Conservation (phyloP, 2,888 invertebrate species). For the Aphodius granarius region DNA sequence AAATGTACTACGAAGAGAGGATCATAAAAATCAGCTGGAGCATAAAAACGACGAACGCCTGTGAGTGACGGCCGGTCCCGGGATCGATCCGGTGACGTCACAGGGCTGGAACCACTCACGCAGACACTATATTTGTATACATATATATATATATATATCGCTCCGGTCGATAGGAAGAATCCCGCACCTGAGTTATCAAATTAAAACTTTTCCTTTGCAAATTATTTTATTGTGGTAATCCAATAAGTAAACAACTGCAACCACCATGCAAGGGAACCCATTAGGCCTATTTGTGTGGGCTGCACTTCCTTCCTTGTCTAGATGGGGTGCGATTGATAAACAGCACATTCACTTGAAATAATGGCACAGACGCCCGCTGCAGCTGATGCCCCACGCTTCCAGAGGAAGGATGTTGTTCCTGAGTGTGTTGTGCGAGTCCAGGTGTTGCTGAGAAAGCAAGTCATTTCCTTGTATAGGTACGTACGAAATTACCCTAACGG, state of each 20-base stretch:
- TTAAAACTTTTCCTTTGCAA: too few species aligned
- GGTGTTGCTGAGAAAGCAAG: conserved; percentile 42
- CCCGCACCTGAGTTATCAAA: too few species aligned
- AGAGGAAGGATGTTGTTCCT: conserved; percentile 24
- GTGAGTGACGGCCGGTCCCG: conserved; percentile 49
- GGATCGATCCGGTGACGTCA: conserved; percentile 30
- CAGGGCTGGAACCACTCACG: background rate
- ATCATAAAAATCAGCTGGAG: conserved; percentile 41
- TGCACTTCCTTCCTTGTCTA: conserved; percentile 3
- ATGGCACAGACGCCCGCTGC: conserved; percentile 36
- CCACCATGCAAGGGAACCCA: too few species aligned
- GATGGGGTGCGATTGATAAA: conserved; percentile 32
- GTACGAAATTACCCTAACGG: conserved; percentile 33
- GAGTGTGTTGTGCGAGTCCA: conserved; percentile 32
- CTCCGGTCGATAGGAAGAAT: background rate
- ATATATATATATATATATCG: too few species aligned
- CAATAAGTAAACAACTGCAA: too few species aligned
- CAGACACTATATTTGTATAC: background rate
- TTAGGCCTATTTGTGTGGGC: background rate
- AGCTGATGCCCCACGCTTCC: conserved; percentile 38
- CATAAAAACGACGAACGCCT: conserved; percentile 42
- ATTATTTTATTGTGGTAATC: too few species aligned
- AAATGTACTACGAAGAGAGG: conserved; percentile 19
- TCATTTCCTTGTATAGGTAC: conserved; percentile 45
- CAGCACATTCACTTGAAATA: conserved; percentile 42